A percentile compares a stretch with the other conserved stretches of the same genome.
Conservation (phyloP, 2,797 vertebrate genomes). For the Pitangus sulphuratus region DNA sequence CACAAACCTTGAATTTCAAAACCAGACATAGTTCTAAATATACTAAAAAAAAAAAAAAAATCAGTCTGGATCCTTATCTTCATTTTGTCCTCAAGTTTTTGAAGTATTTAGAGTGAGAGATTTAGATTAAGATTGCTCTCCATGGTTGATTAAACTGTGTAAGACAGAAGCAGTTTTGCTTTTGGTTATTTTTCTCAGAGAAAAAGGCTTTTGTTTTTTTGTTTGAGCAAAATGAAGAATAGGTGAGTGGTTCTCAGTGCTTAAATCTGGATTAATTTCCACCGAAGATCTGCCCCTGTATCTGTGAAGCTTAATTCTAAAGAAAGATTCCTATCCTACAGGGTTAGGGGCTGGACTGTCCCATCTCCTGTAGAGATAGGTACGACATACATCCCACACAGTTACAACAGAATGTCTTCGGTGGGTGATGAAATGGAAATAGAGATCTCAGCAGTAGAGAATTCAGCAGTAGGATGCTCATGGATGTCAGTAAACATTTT, state of each 20-base stretch:
- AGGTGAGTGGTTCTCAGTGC: neutral
- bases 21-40: neutral
- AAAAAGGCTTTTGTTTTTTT: neutral
- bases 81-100: neutral
- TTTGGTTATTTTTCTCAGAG: neutral
- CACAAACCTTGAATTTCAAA: neutral
- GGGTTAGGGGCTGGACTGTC: neutral
- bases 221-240: neutral
- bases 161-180: neutral
- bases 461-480: neutral
- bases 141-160: neutral
- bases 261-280: neutral
- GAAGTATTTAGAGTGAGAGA: neutral
- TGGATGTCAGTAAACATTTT: neutral
- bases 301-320: neutral
- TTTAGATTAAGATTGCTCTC: neutral
- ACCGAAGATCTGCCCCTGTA: neutral
- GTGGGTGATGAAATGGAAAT: neutral
- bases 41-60: neutral
- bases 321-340: neutral
- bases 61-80: neutral
- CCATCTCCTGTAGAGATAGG: neutral
- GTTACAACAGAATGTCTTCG: neutral
- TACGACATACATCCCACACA: neutral
- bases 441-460: fast-evolving